Base-by-base conservation (phyloP, 1,140 invertebrate genomes). In the Dreissena rostriformis region DNA sequence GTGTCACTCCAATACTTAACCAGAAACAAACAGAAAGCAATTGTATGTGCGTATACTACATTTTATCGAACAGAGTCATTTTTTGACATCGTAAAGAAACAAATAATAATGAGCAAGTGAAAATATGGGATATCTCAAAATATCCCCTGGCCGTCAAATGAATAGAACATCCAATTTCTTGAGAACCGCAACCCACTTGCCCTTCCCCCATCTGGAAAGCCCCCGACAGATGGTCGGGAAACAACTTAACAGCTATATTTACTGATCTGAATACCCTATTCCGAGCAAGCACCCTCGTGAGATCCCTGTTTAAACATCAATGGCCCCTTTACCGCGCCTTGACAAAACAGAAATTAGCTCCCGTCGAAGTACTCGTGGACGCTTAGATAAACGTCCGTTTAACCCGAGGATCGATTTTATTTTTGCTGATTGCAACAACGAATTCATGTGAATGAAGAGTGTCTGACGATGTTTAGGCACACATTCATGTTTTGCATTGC, bases 221-320 rank as follows among this genome's bases (percentile, higher is more conserved):
- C 29, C 52, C 14, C 26, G 53, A 19, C 53, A 57, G 53, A 57
- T 57, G 53, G 53, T 57, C 19, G 53, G 19, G 19, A 57, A 57
- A 57, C 53, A 57, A 57, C 53, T 57, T 57, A 57, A 57, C 53
- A 57, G 53, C 53, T 57, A 57, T 19, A 57, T 57, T 57, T 57
- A 57, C 19, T 57, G 53, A 57, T 57, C 53, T 57, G 53, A 57
- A 57, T 14, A 57, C 53, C 53, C 39, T 66, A 72, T 68, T 71
- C 57, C 55, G n/a, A 14, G 12, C 19, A 19, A 57, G 53, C 12
- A 19, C 19, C 53, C 12, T 57, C 19, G 53, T 57, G 53, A 12
- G 53, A 57, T 57, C 53, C 53, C 53, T 19, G 19, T 14, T 57
- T 57, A 14, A 57, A 57, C 53, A 57, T 19, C 12, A 57, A 57